Evolutionary conservation across 2,888 invertebrate species (phyloP), one percentile per base, ranked within the genome.

Genomic region (Operophtera brumata): DNA sequence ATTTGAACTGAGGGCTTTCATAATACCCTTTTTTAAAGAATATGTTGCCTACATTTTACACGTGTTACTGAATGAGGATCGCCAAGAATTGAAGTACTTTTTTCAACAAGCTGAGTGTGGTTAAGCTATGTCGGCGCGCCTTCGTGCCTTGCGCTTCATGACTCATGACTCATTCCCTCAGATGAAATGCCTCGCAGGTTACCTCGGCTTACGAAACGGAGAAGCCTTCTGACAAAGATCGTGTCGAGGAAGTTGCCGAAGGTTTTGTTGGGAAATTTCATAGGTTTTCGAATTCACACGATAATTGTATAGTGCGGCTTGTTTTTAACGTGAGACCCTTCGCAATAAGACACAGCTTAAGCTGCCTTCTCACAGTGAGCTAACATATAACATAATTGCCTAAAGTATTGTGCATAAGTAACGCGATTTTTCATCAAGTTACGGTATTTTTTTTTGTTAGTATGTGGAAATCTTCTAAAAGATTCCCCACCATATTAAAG

Each of bases 171-270:
- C 61, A 63, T 52, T 52, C 37, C 30, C 47, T 42, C 39, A 44
- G 76, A 80, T 81, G 78, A 73, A 78, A 79, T 77, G 73, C 76
- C 75, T 78, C 62, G 62, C 67, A 65, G 74, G 67, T 58, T 57
- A 49, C 56, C 73, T 36, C 12, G 13, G 6, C 36, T 83, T 84
- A 68, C 79, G 77, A 80, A 80, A 84, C 66, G 70, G 71, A 74
- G 71, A 67, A 71, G 68, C 57, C 54, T 66, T 68, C 75, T 67
- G 74, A 74, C 70, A 71, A 67, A 60, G 73, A 75, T 76, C 78
- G 74, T 74, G 77, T 72, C 66, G 67, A 75, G 77, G 79, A 82
- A 80, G 75, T 77, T 71, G 69, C 13, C 13, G 66, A 70, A 70
- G 72, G 70, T 70, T 76, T 59, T 62, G 65, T 82, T 79, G 61